Evolutionary conservation across 2,113 vertebrate genomes (phyloP), one percentile per base, ranked within the genome.

Genomic region (Mustelus asterias): DNA sequence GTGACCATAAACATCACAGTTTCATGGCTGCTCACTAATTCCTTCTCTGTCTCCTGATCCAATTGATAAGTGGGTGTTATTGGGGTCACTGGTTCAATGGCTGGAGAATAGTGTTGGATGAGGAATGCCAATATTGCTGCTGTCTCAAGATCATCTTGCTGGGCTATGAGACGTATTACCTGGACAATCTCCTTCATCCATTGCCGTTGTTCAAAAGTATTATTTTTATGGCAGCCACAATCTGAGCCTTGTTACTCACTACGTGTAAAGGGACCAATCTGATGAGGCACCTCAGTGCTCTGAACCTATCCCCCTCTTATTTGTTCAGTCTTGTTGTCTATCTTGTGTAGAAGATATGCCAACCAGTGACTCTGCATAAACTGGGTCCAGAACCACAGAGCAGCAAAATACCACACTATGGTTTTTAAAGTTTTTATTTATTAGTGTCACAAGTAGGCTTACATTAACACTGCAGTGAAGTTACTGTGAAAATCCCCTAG

Each of bases 111-210:
- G 97, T 98, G 98, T 67, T 98, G 98, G 96, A 99, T 97, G 0
- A 99, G 97, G 96, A 98, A 99, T 48, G 72, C 97, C 11, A 99
- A 97, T 96, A 99, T 96, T 24, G 97, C 99, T 0, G 98, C 98
- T 96, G 99, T 97, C 96, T 99, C 98, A 97, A 99, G 96, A 97
- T 99, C 99, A n/a, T 98, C 98, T 0, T 99, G 99, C 97, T 99
- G 99, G 96, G 99, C 98, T 99, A 99, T 99, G 1, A 98, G 98
- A 1, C 98, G 99, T 97, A 99, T 98, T 92, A 99, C 98, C 96
- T 99, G 98, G 22, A 99, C 98, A 96, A 99, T 96, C 95, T 99
- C 99, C 99, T 99, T 97, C 14, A 98, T 98, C 90, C 10, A 2
- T 97, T 98, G 96, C 97, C 99, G 97, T 97, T 96, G 97, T 99